phyloP scores from a whole-genome alignment of 2,113 vertebrate species.

The rat (Rattus norvegicus) region GRCr8 NC_086036.1:15431001-15431500 shows the following conservation, averaged over 20 bases:
- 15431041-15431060: too few species aligned
- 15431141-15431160: background rate
- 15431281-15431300: background rate
- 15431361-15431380: background rate
- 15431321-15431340: background rate
- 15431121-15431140: background rate
- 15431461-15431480: background rate
- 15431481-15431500: background rate
- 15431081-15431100: background rate
- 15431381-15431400: background rate
- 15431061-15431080: background rate
- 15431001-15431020: too few species aligned
- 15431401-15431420: background rate
- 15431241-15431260: too few species aligned
- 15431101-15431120: background rate
- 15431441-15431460: background rate
- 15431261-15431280: background rate
- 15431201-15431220: background rate
- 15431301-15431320: background rate
- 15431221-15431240: background rate
- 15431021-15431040: too few species aligned
- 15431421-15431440: background rate
- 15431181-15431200: background rate
- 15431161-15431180: background rate
- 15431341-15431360: background rate